phyloP scores from a whole-genome alignment of 2,888 invertebrate species.

The Drosophila lutescens region DNA sequence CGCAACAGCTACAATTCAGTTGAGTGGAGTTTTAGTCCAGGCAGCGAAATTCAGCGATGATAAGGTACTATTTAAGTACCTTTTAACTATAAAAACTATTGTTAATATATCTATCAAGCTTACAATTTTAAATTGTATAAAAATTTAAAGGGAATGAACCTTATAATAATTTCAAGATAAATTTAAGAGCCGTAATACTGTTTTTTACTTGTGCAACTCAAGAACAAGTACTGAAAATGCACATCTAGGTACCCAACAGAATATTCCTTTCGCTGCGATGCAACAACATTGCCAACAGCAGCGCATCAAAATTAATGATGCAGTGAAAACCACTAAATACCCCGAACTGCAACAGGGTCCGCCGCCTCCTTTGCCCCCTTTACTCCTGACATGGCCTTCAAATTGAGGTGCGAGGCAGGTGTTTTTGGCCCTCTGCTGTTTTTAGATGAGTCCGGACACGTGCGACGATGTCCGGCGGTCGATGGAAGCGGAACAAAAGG shows the following conservation, averaged over 20 bases:
- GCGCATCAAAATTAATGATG: constrained; percentile 77
- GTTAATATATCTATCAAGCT: too few relatives aligned
- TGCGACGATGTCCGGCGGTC: constrained; percentile 42
- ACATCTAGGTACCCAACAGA: background rate
- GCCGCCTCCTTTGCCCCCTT: background rate
- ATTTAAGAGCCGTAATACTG: too few relatives aligned
- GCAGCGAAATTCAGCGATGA: constrained; percentile 16
- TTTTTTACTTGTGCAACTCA: too few relatives aligned
- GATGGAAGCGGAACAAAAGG: constrained; percentile 62
- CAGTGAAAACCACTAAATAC: constrained; percentile 72
- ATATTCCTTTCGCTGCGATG: background rate
- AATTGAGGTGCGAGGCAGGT: constrained; percentile 48
- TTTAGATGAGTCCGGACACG: constrained; percentile 36
- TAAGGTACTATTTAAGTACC: background rate
- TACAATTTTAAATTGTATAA: too few relatives aligned
- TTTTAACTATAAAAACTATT: too few relatives aligned
- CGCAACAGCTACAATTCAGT: constrained; percentile 29
- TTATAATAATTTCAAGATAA: too few relatives aligned
- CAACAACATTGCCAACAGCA: constrained; percentile 24
- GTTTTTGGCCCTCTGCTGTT: constrained; percentile 28
- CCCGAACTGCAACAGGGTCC: constrained; percentile 57
- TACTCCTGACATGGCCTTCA: constrained; percentile 6
- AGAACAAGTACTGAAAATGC: background rate
- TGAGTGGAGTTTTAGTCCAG: constrained; percentile 25
- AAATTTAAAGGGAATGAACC: too few relatives aligned